phyloP scores from a whole-genome alignment of 2,797 vertebrate species.

The Hozukius guyotensis region DNA sequence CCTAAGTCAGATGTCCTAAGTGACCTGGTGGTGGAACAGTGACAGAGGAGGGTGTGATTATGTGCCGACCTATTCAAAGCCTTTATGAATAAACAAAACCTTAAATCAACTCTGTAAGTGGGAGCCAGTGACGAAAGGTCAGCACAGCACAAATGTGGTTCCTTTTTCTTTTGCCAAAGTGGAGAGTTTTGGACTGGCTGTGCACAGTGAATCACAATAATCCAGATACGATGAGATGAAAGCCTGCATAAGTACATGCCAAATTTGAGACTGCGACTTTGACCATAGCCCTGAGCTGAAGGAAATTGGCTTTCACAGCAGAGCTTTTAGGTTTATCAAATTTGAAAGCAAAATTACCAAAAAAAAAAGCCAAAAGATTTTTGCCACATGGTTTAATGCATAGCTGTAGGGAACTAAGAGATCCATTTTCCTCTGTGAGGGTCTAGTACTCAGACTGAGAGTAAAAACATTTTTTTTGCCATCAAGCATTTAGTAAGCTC shows the following conservation, averaged over 20 bases:
- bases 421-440: neutral
- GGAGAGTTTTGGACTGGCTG: neutral
- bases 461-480: neutral
- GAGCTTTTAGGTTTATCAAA: constrained; percentile 51
- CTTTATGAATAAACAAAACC: constrained; percentile 3
- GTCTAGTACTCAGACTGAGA: neutral
- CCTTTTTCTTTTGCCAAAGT: constrained; percentile 4
- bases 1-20: neutral
- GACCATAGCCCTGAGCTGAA: constrained; percentile 39
- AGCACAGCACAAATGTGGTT: neutral
- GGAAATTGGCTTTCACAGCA: constrained; percentile 59
- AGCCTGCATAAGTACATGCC: constrained; percentile 27
- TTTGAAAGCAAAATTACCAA: constrained; percentile 33
- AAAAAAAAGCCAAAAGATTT: neutral
- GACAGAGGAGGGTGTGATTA: neutral
- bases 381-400: constrained; percentile 12
- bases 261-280: constrained; percentile 45
- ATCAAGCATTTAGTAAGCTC: neutral
- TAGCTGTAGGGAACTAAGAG: neutral
- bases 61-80: neutral
- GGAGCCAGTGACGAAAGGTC: neutral
- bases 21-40: neutral
- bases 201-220: constrained; percentile 27
- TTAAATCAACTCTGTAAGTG: neutral
- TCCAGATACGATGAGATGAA: constrained; percentile 38